Percentiles rank a stretch among this genome's conserved stretches.
These are phyloP conservation scores for Calidris pugnax DNA, from an alignment of 2,113 vertebrate species.

Conservation along the genomic window DNA sequence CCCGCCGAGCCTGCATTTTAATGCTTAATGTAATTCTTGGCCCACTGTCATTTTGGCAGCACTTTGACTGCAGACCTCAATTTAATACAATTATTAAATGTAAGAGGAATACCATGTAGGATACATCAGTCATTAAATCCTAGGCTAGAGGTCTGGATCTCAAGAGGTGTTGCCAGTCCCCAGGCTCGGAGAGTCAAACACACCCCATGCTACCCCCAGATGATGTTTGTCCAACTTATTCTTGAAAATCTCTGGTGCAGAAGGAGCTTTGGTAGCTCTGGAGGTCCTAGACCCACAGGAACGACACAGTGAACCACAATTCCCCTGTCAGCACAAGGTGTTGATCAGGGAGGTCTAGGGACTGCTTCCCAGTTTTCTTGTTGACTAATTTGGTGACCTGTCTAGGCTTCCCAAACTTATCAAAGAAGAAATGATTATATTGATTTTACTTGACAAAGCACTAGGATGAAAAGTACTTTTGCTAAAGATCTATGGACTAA, in stretches of 20 bases:
- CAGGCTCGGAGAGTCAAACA: neutral
- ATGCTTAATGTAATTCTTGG: constrained; percentile 22
- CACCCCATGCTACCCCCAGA: neutral
- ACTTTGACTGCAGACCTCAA: neutral
- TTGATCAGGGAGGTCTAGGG: neutral
- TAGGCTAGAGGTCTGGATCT: neutral
- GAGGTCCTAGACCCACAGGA: neutral
- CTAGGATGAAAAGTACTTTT: neutral
- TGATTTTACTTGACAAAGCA: neutral
- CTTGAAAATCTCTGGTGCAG: neutral
- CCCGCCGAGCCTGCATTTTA: neutral
- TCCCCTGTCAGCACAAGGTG: neutral
- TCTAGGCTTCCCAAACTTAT: neutral
- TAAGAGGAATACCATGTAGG: neutral
- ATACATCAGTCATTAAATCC: neutral
- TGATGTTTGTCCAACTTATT: neutral
- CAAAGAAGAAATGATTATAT: neutral
- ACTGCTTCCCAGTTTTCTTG: neutral
- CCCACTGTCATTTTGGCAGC: constrained; percentile 13
- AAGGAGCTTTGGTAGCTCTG: neutral
- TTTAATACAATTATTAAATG: constrained; percentile 31
- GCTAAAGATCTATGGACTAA: neutral
- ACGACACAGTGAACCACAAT: neutral
- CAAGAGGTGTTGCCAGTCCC: neutral
- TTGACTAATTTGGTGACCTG: neutral